A percentile compares a stretch with the other conserved stretches of the same genome.
phyloP scores from a whole-genome alignment of 2,888 invertebrate genomes.

The Melieria crassipennis region DNA sequence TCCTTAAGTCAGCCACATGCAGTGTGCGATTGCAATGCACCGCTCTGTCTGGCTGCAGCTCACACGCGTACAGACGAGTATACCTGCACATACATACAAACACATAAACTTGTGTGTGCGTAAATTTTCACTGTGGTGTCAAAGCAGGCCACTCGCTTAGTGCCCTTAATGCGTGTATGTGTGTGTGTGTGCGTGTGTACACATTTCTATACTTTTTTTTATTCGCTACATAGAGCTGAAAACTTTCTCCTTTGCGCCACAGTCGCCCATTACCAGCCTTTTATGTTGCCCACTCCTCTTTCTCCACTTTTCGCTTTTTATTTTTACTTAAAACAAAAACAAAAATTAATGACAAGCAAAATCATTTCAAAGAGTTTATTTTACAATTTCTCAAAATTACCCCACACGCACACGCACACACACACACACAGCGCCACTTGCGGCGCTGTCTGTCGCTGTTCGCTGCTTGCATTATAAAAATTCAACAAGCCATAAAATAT shows the following conservation, averaged over 20 bases:
- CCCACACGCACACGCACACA: too few relatives aligned
- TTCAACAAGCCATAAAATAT: conserved; percentile 35
- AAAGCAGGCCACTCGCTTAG: neutral
- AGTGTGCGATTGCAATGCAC: too few relatives aligned
- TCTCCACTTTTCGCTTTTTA: neutral
- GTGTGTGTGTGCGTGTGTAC: conserved; percentile 26
- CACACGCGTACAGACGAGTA: neutral
- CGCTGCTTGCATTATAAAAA: neutral
- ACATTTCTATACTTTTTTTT: neutral
- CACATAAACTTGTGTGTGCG: neutral
- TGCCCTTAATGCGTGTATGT: neutral
- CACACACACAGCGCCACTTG: neutral
- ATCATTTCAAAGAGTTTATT: too few relatives aligned
- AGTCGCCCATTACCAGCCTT: too few relatives aligned
- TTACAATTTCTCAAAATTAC: too few relatives aligned
- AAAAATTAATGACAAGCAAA: neutral
- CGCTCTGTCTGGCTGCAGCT: too few relatives aligned
- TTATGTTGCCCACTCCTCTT: neutral
- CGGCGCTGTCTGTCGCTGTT: neutral
- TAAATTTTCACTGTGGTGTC: neutral
- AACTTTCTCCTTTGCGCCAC: too few relatives aligned
- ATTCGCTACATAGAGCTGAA: too few relatives aligned
- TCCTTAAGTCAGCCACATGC: too few relatives aligned
- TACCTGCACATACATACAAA: neutral
- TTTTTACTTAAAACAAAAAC: neutral